Conservation (phyloP, 2,888 invertebrate species). For the Dascillus cervinus region DNA sequence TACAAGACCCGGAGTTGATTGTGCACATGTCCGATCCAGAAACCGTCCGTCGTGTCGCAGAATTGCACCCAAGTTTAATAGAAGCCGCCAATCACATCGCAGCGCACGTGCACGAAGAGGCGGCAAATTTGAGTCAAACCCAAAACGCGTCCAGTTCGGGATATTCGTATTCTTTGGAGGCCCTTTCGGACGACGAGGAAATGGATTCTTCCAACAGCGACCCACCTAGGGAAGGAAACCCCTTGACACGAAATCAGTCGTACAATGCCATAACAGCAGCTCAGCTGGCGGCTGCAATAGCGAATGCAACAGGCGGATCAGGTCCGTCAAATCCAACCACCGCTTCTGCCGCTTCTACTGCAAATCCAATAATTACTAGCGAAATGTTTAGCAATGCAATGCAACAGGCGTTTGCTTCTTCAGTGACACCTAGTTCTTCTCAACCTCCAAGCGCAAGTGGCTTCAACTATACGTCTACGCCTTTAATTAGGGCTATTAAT, state of each 20-base stretch:
- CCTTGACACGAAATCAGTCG: conserved; percentile 34
- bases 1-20: conserved; percentile 70
- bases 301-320: conserved; percentile 45
- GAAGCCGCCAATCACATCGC: conserved; percentile 62
- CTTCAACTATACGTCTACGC: too few species aligned
- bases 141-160: conserved; percentile 45
- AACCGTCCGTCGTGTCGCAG: conserved; percentile 59
- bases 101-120: conserved; percentile 47
- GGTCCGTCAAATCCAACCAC: conserved; percentile 19
- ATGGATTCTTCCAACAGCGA: conserved; percentile 42
- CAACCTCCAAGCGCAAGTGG: conserved; percentile 13
- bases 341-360: conserved; percentile 17
- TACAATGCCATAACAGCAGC: conserved; percentile 59
- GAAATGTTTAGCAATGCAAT: conserved; percentile 77
- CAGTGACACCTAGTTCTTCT: conserved; percentile 11
- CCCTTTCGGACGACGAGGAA: conserved; percentile 49
- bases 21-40: conserved; percentile 61
- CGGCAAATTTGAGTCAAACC: conserved; percentile 46
- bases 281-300: conserved; percentile 66
- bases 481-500: too few species aligned
- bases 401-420: conserved; percentile 53
- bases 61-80: conserved; percentile 61
- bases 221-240: conserved; percentile 28
- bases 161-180: conserved; percentile 47
- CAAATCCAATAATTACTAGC: conserved; percentile 53